phyloP scores from a whole-genome alignment of 64 coral and sea anemone genomes.

The Actinia equina region DNA sequence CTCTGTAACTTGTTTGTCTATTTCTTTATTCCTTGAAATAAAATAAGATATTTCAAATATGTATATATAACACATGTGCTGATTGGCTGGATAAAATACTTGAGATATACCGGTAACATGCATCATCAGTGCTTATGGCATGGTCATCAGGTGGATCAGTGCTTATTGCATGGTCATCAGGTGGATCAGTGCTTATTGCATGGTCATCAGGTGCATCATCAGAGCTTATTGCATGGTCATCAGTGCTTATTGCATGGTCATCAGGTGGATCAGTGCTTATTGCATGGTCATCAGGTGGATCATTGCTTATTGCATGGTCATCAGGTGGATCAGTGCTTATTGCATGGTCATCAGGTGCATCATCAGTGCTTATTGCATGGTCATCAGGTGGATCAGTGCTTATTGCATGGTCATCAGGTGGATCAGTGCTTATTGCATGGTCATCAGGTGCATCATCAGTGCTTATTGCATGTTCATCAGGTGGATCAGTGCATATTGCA shows the following conservation, averaged over 20 bases:
- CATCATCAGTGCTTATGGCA: not conserved
- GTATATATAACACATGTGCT: too few species aligned
- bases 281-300: not conserved
- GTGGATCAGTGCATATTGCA: not conserved
- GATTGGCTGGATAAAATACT: not conserved
- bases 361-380: slow-evolving; percentile 1
- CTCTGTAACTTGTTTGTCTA: too few species aligned
- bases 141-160: not conserved
- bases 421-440: not conserved
- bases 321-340: not conserved
- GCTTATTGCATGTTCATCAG: not conserved
- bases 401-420: not conserved
- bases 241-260: not conserved
- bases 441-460: not conserved
- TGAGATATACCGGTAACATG: not conserved
- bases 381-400: not conserved
- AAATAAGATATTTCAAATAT: not conserved
- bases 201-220: not conserved
- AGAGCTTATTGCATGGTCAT: not conserved
- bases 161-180: not conserved
- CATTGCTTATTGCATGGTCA: not conserved
- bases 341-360: not conserved
- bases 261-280: not conserved
- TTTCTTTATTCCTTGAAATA: too few species aligned
- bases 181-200: not conserved